Percentiles rank a stretch among this genome's conserved stretches.
Evolutionary conservation across 2,888 invertebrate species (phyloP).

Genomic region (Epirrhoe tristata): DNA sequence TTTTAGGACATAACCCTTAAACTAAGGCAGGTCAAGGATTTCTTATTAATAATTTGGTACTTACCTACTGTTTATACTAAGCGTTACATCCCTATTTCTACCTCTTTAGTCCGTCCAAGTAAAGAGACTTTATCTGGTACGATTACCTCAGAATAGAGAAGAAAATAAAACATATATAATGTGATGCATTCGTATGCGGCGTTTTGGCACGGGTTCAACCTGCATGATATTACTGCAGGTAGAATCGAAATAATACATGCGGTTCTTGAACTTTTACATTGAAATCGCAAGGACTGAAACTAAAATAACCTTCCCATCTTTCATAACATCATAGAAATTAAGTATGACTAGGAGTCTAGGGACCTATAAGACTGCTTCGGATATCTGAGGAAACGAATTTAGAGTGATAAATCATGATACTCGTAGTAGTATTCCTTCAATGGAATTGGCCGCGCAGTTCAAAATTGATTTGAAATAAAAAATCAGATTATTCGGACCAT

Average conservation of each 20-base stretch:
- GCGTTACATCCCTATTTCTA: no score
- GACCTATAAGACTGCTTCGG: background rate
- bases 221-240: constrained; percentile 15
- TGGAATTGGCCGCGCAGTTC: no score
- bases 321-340: background rate
- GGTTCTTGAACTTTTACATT: constrained; percentile 14
- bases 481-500: no score
- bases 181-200: constrained; percentile 32
- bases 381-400: no score
- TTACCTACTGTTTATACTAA: no score
- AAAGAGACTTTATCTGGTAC: background rate
- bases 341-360: no score
- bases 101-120: no score
- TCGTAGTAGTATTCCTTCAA: no score
- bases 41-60: no score
- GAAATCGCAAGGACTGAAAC: background rate
- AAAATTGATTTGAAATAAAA: no score
- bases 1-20: background rate
- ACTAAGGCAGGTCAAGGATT: background rate
- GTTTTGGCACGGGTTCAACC: constrained; percentile 39
- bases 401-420: no score
- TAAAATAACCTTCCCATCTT: background rate
- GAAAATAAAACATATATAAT: constrained; percentile 41
- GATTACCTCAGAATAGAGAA: constrained; percentile 20
- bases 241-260: background rate